Evolutionary conservation across 1,140 invertebrate species (phyloP).

Genomic region (Nasonia longicornis): DNA sequence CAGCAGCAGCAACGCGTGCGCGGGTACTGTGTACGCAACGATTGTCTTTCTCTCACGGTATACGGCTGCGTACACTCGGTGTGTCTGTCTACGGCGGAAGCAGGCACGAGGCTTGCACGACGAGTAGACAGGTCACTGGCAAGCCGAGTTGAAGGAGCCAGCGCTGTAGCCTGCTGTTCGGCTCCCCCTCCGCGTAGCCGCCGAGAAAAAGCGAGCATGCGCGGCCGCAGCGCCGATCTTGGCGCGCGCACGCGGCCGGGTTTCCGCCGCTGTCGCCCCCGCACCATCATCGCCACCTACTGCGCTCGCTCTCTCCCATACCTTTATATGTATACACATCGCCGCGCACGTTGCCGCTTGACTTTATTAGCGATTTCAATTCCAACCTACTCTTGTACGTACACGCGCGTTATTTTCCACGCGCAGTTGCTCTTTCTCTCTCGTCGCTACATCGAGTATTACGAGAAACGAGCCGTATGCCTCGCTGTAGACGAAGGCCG

Average conservation of each 20-base stretch:
- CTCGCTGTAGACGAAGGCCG: background rate
- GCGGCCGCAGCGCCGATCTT: conserved; percentile 2
- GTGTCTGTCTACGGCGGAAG: background rate
- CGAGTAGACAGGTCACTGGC: background rate
- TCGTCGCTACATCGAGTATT: no score
- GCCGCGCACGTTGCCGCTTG: no score
- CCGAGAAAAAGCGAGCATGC: conserved; percentile 2
- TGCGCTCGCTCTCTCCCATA: background rate
- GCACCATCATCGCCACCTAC: background rate
- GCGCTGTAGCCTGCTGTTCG: background rate
- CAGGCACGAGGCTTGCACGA: background rate
- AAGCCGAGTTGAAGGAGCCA: background rate
- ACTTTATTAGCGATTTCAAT: no score
- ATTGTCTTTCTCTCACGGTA: background rate
- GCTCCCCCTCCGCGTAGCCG: background rate
- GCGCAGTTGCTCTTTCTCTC: no score
- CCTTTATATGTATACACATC: background rate
- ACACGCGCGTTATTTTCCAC: no score
- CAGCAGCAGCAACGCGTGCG: background rate
- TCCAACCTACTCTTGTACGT: no score
- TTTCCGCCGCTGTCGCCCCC: background rate
- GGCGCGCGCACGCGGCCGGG: background rate
- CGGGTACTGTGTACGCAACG: background rate
- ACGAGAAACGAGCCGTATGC: background rate
- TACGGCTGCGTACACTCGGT: background rate